Evolutionary conservation across 2,797 vertebrate species (phyloP).

Genomic region (Varecia variegata): DNA sequence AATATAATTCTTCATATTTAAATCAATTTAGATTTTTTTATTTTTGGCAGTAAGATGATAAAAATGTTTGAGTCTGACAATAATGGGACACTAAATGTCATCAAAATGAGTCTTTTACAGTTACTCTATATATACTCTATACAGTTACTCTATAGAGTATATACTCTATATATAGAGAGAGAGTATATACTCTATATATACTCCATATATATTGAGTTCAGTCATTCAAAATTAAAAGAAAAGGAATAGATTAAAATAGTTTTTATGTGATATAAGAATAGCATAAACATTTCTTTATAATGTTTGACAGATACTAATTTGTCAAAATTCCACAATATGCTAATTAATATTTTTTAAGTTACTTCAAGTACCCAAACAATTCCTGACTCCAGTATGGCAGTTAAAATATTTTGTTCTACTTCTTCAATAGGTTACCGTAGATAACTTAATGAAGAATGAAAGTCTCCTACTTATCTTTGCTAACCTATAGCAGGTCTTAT

Average conservation of each 20-base stretch:
- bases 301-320: background rate
- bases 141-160: background rate
- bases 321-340: background rate
- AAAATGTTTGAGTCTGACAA: slow-evolving; percentile 9
- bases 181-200: background rate
- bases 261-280: background rate
- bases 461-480: background rate
- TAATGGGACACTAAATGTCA: slow-evolving; percentile 4
- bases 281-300: background rate
- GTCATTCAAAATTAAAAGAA: background rate
- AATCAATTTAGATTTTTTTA: background rate
- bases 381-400: background rate
- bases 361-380: background rate
- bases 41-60: background rate
- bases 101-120: background rate
- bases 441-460: background rate
- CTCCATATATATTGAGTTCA: background rate
- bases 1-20: background rate
- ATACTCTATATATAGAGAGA: too few relatives aligned
- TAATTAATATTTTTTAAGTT: background rate
- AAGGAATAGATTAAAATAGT: background rate
- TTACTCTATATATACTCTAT: background rate
- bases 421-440: background rate
- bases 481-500: background rate
- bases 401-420: slow-evolving; percentile 24